Evolutionary conservation across 2,113 vertebrate species (phyloP).

Genomic region (Pluvianellus socialis): DNA sequence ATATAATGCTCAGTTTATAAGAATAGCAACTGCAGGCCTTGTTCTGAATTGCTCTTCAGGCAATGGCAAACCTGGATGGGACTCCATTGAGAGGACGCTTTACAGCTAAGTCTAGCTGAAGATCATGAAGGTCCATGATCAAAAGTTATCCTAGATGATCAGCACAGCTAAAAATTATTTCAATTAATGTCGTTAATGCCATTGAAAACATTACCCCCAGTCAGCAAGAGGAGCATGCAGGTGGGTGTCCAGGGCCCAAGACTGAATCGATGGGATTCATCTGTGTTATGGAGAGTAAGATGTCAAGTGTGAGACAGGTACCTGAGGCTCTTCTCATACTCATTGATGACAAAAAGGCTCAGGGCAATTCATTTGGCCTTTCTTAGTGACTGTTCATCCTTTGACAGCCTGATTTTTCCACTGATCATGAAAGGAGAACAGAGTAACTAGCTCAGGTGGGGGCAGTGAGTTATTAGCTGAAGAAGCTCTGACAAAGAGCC

Average conservation of each 20-base stretch:
- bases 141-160: not conserved
- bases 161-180: not conserved
- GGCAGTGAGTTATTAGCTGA: not conserved
- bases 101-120: not conserved
- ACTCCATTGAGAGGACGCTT: not conserved
- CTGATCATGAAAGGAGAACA: not conserved
- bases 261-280: accelerated
- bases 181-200: not conserved
- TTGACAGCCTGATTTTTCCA: not conserved
- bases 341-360: not conserved
- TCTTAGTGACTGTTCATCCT: not conserved
- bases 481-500: not conserved
- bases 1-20: not conserved
- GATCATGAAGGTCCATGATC: not conserved
- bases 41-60: not conserved
- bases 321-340: not conserved
- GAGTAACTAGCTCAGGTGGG: not conserved
- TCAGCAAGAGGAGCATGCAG: not conserved
- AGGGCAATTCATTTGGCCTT: not conserved
- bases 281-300: not conserved
- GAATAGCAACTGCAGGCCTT: not conserved
- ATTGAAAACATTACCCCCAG: accelerated
- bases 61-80: not conserved
- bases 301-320: not conserved
- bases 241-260: not conserved